Base-by-base conservation (phyloP, 1,140 invertebrate genomes). In the Drosophila paulistorum region DNA sequence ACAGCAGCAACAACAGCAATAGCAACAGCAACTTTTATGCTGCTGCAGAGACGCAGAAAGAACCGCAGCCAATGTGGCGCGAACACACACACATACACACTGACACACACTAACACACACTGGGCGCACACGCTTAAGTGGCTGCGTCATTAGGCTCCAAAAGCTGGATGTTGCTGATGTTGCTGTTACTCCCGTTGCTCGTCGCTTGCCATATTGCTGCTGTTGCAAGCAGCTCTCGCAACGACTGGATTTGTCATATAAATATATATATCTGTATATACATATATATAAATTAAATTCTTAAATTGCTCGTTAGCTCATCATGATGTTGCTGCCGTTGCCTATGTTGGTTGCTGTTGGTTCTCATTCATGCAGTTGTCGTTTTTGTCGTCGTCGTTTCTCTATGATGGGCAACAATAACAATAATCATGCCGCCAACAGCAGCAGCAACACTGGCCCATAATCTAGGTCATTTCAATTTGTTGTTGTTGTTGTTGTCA, bases 301-400 rank as follows among this genome's bases (percentile, higher is more conserved):
- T 81, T 85, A 86, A 85, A 85, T 85, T 85, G 82, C 82, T 85
- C 82, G 82, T 85, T 85, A 85, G 82, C 82, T 76, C 82, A 85
- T 85, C 82, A 85, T 85, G 82, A 86, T 71, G 65, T 85, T 73
- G 61, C 54, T 67, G 68, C 72, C 45, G 11, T 23, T 51, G 17
- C 45, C 17, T 14, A 9, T 51, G 45, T 51, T 75, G 55, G 65
- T 70, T 74, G 35, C 35, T 37, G 30, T 30, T 30, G 30, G 2
- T 7, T 30, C 30, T 30, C 79, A 82, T 77, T 82, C 78, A 77
- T 77, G 61, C 77, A 81, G 76, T 79, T 71, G 58, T n/a, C 35
- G 60, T 30, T 35, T 7, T 35, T 35, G 33, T 35, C 37, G 69
- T 65, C 62, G 62, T 67, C 66, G 62, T 30, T 64, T 37, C 77